Evolutionary conservation across 53 echinoderm and acorn worm genomes (phyloP).

Genomic region (Mesocentrotus franciscanus): DNA sequence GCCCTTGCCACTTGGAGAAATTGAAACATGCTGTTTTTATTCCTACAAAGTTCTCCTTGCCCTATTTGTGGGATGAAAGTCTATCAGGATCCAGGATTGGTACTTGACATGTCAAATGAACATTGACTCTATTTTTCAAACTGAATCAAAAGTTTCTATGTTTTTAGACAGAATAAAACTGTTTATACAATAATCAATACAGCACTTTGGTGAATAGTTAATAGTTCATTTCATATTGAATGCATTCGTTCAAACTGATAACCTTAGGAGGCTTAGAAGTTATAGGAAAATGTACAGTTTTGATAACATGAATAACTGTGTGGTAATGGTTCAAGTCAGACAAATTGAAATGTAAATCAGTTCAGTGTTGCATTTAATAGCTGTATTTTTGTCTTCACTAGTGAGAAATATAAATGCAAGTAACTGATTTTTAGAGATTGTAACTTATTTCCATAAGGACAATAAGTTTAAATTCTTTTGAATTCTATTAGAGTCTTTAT

Average conservation of each 20-base stretch:
- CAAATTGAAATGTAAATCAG: background rate
- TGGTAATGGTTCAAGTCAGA: background rate
- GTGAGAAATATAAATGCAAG: background rate
- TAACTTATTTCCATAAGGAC: background rate
- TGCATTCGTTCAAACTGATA: background rate
- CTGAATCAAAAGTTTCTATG: background rate
- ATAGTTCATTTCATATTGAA: too few species aligned
- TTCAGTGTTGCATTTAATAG: background rate
- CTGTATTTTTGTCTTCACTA: background rate
- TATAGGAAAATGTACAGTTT: background rate
- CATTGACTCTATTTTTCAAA: background rate
- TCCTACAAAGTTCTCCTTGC: background rate
- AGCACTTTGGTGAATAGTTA: too few species aligned
- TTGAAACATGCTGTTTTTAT: conserved; percentile 45
- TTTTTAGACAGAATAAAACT: background rate
- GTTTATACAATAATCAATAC: too few species aligned
- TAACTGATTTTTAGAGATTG: background rate
- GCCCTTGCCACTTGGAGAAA: conserved; percentile 29
- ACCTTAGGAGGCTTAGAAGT: background rate
- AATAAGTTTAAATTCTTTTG: background rate
- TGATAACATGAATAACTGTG: background rate
- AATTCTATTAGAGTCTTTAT: background rate
- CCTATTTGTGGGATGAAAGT: background rate
- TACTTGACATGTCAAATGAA: background rate
- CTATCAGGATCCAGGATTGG: background rate